Conservation (phyloP, 2,797 vertebrate genomes). For the Heteromormyrus szaboi region DNA sequence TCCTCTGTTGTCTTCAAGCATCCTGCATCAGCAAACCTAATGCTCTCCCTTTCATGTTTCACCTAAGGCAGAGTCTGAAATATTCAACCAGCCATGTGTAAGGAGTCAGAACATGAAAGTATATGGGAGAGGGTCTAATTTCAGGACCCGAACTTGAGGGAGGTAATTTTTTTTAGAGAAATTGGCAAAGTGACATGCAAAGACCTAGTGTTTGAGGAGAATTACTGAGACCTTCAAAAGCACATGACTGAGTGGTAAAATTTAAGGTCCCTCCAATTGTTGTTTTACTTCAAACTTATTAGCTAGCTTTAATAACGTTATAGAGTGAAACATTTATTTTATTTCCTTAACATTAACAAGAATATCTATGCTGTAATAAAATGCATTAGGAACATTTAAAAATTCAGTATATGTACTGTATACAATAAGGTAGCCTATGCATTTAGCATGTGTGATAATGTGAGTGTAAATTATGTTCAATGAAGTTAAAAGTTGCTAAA, state of each 20-base stretch:
- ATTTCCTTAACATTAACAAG: neutral
- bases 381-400: neutral
- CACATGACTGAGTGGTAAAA: neutral
- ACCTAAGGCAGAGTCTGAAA: constrained; percentile 11
- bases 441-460: neutral
- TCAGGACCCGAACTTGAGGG: neutral
- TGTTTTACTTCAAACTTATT: neutral
- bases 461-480: neutral
- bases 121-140: neutral
- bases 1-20: constrained; percentile 9
- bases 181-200: neutral
- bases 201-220: neutral
- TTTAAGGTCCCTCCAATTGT: neutral
- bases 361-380: neutral
- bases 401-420: neutral
- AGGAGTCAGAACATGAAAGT: neutral
- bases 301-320: neutral
- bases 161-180: neutral
- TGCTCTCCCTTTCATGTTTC: constrained; percentile 16
- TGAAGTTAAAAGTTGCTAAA: neutral
- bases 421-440: neutral
- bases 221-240: neutral
- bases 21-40: constrained; percentile 17
- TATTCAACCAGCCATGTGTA: neutral
- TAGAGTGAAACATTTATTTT: neutral